Conservation (phyloP, 2,113 vertebrate species). For the Sinocyclocheilus rhinocerous region DNA sequence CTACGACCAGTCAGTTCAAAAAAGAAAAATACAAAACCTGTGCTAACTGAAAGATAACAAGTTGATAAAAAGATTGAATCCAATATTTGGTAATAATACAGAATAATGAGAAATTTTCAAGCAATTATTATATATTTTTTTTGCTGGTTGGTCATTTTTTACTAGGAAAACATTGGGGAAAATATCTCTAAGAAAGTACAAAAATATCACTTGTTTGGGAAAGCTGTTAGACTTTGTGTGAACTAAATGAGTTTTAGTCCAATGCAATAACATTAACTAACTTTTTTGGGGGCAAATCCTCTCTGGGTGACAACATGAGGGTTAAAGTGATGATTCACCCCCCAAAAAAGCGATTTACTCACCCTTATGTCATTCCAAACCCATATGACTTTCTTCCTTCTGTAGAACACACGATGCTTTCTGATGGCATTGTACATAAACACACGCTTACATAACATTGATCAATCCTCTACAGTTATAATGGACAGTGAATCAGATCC, state of each 20-base stretch:
- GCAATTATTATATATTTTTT: no score
- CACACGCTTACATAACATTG: background rate
- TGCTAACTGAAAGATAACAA: no score
- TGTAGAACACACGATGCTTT: background rate
- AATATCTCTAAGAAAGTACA: background rate
- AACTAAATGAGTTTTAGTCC: background rate
- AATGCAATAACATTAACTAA: no score
- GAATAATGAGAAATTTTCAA: no score
- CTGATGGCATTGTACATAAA: background rate
- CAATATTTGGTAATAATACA: no score
- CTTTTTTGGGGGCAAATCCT: no score
- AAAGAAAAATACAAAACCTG: no score
- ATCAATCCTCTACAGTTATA: constrained; percentile 20
- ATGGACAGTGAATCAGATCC: background rate
- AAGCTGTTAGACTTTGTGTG: background rate
- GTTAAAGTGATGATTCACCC: background rate
- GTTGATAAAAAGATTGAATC: no score
- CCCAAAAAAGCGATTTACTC: background rate
- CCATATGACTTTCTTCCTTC: background rate
- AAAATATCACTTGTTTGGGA: no score
- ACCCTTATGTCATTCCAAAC: background rate
- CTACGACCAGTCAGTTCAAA: no score
- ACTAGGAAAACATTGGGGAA: background rate
- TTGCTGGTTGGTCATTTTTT: no score
- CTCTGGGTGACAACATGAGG: no score